Evolutionary conservation across 2,888 invertebrate genomes (phyloP), one percentile per base, ranked within the genome.

Genomic region (Unio delphinus): DNA sequence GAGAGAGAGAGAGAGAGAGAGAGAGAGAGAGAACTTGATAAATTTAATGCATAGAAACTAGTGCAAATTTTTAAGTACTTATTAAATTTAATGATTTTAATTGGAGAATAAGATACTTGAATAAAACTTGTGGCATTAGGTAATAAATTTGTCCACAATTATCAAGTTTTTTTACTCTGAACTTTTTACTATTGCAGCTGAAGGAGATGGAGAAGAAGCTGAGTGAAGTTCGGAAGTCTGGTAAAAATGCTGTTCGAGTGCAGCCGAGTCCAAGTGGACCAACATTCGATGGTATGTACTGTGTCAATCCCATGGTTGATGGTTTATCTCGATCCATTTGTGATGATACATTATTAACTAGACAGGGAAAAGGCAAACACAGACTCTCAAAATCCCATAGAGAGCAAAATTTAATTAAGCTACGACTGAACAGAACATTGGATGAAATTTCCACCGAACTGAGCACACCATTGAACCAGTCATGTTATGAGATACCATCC

Each of bases 191-290:
- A 45, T 83, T 80, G 67, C 91, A 93, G 85, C 89, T 93, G 67
- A 92, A 92, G 78, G 92, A 90, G 64, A 87, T 91, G 81, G 91
- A 91, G 82, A 85, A 88, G 80, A 89, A 87, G 65, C 72, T 91
- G 71, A 82, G 78, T n/a, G 87, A 87, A 30, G 83, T 84, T 69
- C 78, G 82, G 54, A 79, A 81, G 60, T 75, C 74, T 1, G 83
- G 83, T 45, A 71, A 77, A 61, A 64, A 73, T 61, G 64, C 64
- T 59, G 73, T 73, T 30, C 71, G 78, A 23, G 62, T 67, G 26
- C 45, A 65, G 58, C 73, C 76, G 23, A 67, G 73, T 55, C 70
- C 68, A 61, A 23, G 66, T 8, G 61, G 65, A 62, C 65, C 78
- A 63, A 70, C 81, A 66, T 79, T 76, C 66, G 83, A 86, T 76